Base-by-base conservation (phyloP, 1,140 invertebrate genomes). In the Periplaneta americana region DNA sequence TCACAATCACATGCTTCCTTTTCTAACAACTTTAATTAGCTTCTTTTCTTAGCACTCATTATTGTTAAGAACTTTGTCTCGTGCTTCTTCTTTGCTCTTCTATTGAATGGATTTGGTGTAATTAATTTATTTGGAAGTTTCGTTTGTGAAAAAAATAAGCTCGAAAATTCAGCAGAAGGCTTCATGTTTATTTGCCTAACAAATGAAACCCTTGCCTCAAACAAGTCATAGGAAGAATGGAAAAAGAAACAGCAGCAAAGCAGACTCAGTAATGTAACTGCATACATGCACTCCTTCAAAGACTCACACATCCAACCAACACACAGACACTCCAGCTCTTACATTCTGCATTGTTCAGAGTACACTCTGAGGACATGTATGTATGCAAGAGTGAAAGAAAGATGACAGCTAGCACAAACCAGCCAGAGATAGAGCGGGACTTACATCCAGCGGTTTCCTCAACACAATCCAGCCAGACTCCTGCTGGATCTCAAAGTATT, bases 401-500 rank as follows among this genome's bases (percentile, higher is more conserved):
- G 48, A 28, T 6, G 48, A 66, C 48, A 66, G 13, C 48, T 80
- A 82, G 80, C 82, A 83, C 80, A 84, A 82, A 80, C 35, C 75
- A 77, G 15, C 75, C 33, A 77, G 6, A 76, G 75, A 28, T 13
- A 28, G 35, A 77, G 22, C 11, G 28, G 89, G 90, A 97, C 97
- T 98, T 95, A 98, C 96, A 93, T 98, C 97, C 84, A 98, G 90
- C 80, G 96, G 95, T 87, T 98, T 97, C 90, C 96, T 97, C 83
- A 98, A 88, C 34, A 96, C 95, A 86, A 98, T 98, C 97, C 97
- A 98, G 86, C 97, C 97, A 85, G 96, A 98, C 87, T 98, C 97
- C 83, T 96, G 95, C 90, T 98, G 96, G 84, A 98, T 98, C 87
- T 96, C 95, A 89, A 98, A 98, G 89, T 98, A 98, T 87, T 98